Conservation (phyloP, 2,113 vertebrate species). For the Boulengeromyrus knoepffleri region DNA sequence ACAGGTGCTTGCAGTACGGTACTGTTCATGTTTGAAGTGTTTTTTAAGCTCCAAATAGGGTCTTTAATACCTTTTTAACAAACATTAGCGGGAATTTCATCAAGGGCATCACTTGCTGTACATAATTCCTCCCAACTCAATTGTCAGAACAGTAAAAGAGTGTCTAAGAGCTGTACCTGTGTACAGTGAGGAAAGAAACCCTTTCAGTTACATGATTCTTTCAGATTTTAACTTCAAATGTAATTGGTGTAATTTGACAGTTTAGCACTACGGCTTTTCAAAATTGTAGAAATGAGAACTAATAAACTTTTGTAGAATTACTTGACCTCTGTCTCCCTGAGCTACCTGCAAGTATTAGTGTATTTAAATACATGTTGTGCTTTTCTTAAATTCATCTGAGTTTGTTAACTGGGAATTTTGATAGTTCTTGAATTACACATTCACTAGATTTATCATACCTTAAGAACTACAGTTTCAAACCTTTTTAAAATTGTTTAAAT, state of each 20-base stretch:
- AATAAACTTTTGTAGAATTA: slow-evolving; percentile 21
- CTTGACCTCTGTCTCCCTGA: not conserved
- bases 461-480: not conserved
- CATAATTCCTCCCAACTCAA: not conserved
- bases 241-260: slow-evolving; percentile 17
- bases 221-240: slow-evolving; percentile 8
- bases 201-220: slow-evolving; percentile 9
- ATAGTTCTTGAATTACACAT: not conserved
- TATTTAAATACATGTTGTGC: not conserved
- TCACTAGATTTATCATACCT: not conserved
- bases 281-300: slow-evolving; percentile 9
- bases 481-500: not conserved
- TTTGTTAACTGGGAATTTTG: not conserved
- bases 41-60: not conserved
- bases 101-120: not conserved
- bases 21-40: not conserved
- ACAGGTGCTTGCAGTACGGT: not conserved
- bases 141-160: not conserved
- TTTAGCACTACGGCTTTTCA: slow-evolving; percentile 8
- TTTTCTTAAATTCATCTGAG: not conserved
- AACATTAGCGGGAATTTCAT: not conserved
- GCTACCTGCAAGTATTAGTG: not conserved
- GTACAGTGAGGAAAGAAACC: not conserved
- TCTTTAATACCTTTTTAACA: not conserved
- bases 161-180: not conserved